Conservation (phyloP, 2,113 vertebrate genomes). For the Myrmophylax atrothorax region DNA sequence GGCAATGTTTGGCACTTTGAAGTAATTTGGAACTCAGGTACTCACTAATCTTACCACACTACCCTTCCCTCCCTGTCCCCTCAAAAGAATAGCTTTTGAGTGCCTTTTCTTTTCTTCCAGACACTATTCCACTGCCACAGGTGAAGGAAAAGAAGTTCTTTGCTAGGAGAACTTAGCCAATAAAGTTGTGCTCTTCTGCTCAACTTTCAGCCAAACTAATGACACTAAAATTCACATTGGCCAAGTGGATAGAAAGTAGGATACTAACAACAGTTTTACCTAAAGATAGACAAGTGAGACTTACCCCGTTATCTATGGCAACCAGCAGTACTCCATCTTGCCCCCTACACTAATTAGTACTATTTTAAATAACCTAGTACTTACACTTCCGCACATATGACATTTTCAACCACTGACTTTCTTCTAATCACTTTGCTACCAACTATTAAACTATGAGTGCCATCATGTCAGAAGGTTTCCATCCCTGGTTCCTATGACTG, state of each 20-base stretch:
- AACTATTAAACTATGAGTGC: neutral
- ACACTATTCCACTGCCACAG: neutral
- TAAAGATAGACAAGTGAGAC: neutral
- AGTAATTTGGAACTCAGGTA: neutral
- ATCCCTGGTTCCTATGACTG: neutral
- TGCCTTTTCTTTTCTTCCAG: neutral
- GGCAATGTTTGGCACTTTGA: neutral
- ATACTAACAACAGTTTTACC: neutral
- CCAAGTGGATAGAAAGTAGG: neutral
- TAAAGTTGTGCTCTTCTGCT: neutral
- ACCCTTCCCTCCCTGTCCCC: no score
- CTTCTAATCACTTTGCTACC: neutral
- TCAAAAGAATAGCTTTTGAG: neutral
- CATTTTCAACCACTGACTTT: neutral
- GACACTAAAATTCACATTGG: neutral
- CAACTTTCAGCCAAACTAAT: neutral
- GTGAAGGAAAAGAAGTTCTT: neutral
- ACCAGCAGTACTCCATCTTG: neutral
- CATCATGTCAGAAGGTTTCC: neutral
- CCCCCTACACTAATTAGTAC: rapidly evolving
- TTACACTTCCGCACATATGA: neutral
- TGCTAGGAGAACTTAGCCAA: neutral
- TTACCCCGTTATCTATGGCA: neutral
- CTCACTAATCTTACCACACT: neutral
- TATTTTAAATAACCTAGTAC: neutral